These are phyloP conservation scores for Epirrhoe alternata DNA, from an alignment of 2,888 invertebrate species.

Conservation along the genomic window DNA sequence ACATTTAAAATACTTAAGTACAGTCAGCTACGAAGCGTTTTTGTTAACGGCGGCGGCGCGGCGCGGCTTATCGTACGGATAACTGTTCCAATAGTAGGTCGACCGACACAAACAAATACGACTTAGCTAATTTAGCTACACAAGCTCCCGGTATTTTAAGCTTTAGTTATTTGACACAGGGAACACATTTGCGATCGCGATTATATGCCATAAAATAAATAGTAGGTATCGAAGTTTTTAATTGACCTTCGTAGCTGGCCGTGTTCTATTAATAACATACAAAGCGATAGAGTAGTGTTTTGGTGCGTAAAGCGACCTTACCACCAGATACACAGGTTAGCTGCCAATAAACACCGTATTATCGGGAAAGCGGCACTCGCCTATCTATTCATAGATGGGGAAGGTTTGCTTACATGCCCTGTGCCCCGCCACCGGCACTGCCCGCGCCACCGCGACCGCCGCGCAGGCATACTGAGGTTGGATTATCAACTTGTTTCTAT, in stretches of 20 bases:
- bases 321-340: constrained; percentile 41
- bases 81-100: constrained; percentile 18
- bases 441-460: constrained; percentile 11
- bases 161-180: constrained; percentile 15
- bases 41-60: constrained; percentile 6
- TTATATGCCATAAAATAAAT: constrained; percentile 11
- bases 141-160: constrained; percentile 9
- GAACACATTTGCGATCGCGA: constrained; percentile 15
- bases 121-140: neutral
- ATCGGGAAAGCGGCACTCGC: constrained; percentile 28
- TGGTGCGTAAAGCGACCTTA: constrained; percentile 50
- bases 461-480: neutral
- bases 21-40: constrained; percentile 38
- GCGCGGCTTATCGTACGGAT: constrained; percentile 32
- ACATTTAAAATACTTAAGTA: constrained; percentile 36
- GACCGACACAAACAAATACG: constrained; percentile 18
- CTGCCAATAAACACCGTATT: constrained; percentile 26
- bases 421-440: constrained; percentile 1
- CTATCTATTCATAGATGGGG: constrained; percentile 26
- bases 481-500: constrained; percentile 6
- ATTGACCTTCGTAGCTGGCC: constrained; percentile 49
- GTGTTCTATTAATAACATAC: constrained; percentile 54
- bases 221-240: constrained; percentile 32
- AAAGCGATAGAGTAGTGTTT: constrained; percentile 50
- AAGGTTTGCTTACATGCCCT: constrained; percentile 27